These are phyloP conservation scores for Drosophila micromelanica DNA, from an alignment of 1,140 invertebrate genomes.

Conservation along the genomic window DNA sequence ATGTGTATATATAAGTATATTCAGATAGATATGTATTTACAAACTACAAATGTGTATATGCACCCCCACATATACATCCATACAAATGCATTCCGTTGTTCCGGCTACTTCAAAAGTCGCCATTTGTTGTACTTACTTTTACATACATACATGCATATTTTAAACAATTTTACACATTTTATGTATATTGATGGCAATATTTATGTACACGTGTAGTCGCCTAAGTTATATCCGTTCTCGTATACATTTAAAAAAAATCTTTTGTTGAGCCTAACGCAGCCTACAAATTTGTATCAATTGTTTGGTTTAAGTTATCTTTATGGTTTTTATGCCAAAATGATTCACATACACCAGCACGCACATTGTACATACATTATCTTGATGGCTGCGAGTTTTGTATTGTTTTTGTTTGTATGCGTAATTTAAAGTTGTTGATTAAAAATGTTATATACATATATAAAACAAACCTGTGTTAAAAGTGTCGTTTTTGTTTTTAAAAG, in stretches of 20 bases:
- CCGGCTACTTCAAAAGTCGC: background rate
- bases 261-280: background rate
- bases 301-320: conserved; percentile 12
- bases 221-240: conserved; percentile 11
- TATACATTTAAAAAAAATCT: background rate
- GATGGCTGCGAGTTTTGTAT: conserved; percentile 22
- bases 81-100: conserved; percentile 34
- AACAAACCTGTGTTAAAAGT: background rate
- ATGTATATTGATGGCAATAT: conserved; percentile 15
- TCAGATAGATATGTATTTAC: background rate
- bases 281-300: background rate
- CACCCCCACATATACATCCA: conserved; percentile 1
- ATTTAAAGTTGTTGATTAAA: conserved; percentile 16
- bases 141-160: background rate
- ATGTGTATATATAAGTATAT: conserved; percentile 4
- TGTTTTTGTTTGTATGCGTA: conserved; percentile 30
- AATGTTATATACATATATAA: conserved; percentile 28
- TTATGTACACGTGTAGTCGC: conserved; percentile 6
- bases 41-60: background rate
- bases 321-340: conserved; percentile 7
- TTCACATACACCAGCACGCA: background rate
- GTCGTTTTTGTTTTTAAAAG: background rate
- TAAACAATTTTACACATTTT: background rate
- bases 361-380: conserved; percentile 5
- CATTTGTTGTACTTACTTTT: conserved; percentile 7